Base-by-base conservation (phyloP, 2,888 invertebrate species). In the Cistogaster globosa region DNA sequence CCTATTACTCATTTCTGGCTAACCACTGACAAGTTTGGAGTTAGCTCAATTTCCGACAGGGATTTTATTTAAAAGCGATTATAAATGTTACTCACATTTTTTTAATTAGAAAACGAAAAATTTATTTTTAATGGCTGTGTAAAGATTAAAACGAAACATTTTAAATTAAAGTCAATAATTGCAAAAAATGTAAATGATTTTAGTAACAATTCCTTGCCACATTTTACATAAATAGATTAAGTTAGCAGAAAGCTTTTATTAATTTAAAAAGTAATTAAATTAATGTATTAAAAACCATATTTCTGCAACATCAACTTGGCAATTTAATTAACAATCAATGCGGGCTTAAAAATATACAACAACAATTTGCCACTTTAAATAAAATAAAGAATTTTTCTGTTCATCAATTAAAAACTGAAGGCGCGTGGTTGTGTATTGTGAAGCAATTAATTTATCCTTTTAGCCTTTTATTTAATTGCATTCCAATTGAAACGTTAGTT, bases 281-380 rank as follows among this genome's bases (percentile, higher is more conserved):
- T 63, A 26, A 26, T 26, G 11, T 55, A 65, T 65, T 75, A 32
- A 65, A 26, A 75, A 32, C 14, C 53, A 12, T n/a, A n/a, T 45
- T 53, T 8, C 18, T 18, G 60, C 51, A 38, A 67, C 58, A 69
- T 62, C 69, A 60, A 68, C 68, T 69, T 20, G 32, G 53, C 42
- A 69, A 62, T 69, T 69, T 78, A 42, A 69, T 69, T 60, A 45
- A 69, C 22, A 53, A 62, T 48, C n/a, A n/a, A 20, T 36, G 36
- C 12, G 26, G 20, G 32, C 57, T 57, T 65, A 0, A 63, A 16
- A 20, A 48, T 8, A 51, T 62, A 18, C 51, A 60, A 11, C 48
- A 14, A 8, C 55, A 45, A 75, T 75, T 58, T 68, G n/a, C 26
- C 26, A 7, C 2, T 14, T 68, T 22, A 51, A 60, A 78, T 78